Base-by-base conservation (phyloP, 2,113 vertebrate species). In the Aviceda subcristata region DNA sequence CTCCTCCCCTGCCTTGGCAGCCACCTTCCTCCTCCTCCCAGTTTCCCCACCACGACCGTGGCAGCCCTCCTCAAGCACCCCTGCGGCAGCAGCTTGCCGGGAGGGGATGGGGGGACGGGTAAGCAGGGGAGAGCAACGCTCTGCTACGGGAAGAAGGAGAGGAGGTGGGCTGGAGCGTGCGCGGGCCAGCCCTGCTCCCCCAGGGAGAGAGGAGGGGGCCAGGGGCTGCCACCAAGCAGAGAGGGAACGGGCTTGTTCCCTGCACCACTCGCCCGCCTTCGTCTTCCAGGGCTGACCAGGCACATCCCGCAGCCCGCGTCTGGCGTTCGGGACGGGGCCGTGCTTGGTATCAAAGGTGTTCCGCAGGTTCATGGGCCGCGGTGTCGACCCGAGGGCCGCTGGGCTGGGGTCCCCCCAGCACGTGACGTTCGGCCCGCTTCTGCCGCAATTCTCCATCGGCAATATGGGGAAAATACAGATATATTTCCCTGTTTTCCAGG, bases 1-100 rank as follows among this genome's bases (percentile, higher is more conserved):
- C 76, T 53, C 77, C 53, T 56, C 29, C 43, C 39, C 73, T 91
- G 76, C 56, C 76, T 96, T 75, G 80, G 69, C 89, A 94, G 77
- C 20, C 15, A 11, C 39, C 72, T 69, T 75, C 39, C 72, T 69
- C 79, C 41, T 91, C 56, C 60, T 77, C 60, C 7, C 4, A 0
- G 0, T 84, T 87, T 91, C 73, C 32, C 34, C 64, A 46, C 27
- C 39, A 29, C 0, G 8, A 59, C 46, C 6, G 9, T 3, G 39
- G 51, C 23, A 87, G 36, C 34, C 36, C 39, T 53, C 56, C 76
- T 51, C 51, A 64, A 68, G 38, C 27, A 27, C 12, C 30, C 36
- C 36, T 20, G 34, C 0, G 3, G 22, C 68, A 77, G 91, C 32
- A 84, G 59, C 32, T 67, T 64, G 27, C n/a, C 1, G 0, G 50